phyloP scores from a whole-genome alignment of 2,113 vertebrate genomes.

The Sylvietta virens region DNA sequence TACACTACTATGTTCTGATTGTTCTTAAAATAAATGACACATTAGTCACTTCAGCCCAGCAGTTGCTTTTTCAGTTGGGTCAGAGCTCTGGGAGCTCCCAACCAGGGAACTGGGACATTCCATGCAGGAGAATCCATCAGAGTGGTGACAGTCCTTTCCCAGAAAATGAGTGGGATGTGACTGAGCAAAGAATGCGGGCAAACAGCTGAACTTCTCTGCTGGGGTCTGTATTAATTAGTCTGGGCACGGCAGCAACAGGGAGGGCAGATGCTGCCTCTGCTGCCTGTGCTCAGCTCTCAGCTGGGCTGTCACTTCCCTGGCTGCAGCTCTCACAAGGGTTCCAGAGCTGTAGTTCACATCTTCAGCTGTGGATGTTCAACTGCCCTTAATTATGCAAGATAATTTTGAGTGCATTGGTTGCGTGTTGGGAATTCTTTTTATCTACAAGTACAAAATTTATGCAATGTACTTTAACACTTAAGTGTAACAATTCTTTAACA shows the following conservation, averaged over 20 bases:
- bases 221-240: neutral
- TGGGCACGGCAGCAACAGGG: neutral
- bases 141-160: neutral
- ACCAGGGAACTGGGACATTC: neutral
- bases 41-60: neutral
- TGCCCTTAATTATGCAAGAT: neutral
- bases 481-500: neutral
- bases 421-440: neutral
- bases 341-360: neutral
- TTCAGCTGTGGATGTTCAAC: neutral
- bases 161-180: neutral
- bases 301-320: neutral
- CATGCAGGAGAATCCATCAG: neutral
- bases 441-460: neutral
- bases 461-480: neutral
- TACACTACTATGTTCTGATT: neutral
- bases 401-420: neutral
- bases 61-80: neutral
- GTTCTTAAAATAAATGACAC: neutral
- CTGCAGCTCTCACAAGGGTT: neutral
- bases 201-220: neutral
- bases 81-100: neutral
- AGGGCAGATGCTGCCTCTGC: neutral
- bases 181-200: accelerated
- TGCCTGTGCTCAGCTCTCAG: neutral